Base-by-base conservation (phyloP, 2,888 invertebrate species). In the Luffia ferchaultella region DNA sequence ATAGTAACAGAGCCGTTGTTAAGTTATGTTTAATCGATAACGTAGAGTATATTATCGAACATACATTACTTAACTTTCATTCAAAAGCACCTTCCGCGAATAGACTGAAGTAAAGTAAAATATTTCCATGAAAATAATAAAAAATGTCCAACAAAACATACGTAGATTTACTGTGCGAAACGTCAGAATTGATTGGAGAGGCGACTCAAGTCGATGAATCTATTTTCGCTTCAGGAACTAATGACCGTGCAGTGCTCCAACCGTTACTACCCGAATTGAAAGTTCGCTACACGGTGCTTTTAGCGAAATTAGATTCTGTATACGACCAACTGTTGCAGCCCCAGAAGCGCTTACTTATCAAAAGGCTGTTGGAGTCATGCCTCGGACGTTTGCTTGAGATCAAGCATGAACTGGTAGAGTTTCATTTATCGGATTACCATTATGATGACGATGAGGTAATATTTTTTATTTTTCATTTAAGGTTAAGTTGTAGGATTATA, bases 321-420 rank as follows among this genome's bases (percentile, higher is more conserved):
- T 94, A 96, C 61, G 97, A 97, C 62, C 96, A 96, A 78, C 86
- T 96, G 60, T 84, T 96, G 42, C 97, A 97, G 68, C 97, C 97
- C 0, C 97, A 98, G 69, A 97, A 97, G 69, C 85, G 96, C 20
- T 68, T 90, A 47, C 80, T 97, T n/a, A 86, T 97, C 1, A 86
- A 87, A 54, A 86, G 90, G 55, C 65, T 93, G 1, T 67, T 96
- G 1, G 93, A 95, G 63, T 87, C 90, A 0, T 88, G 90, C 43
- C 80, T 96, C 50, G 96, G 96, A 1, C 86, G 97, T 53, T 80
- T 96, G 43, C 76, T 97, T 20, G 97, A 98, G 70, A 75, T 97
- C 5, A 96, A 96, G 66, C 87, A 92, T 60, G 96, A 97, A 65
- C 83, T 97, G 55, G 94, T 96, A 0, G 92, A 94, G 61, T 86